Evolutionary conservation across 2,113 vertebrate species (phyloP).

Genomic region (Myxocyprinus asiaticus): DNA sequence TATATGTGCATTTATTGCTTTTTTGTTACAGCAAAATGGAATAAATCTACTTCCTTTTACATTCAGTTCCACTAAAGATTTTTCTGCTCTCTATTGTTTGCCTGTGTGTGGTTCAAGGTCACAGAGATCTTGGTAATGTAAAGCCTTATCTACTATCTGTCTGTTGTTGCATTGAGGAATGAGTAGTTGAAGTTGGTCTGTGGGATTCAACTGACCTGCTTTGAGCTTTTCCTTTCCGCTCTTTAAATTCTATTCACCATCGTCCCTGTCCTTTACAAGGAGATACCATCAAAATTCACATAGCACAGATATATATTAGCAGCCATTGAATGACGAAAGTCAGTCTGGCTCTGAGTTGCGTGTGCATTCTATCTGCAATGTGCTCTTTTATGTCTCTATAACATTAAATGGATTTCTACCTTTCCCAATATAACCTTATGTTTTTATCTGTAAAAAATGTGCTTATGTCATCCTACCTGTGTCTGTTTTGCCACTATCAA

Average conservation of each 20-base stretch:
- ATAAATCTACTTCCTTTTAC: not conserved
- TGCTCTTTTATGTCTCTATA: not conserved
- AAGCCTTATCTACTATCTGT: conserved; percentile 40
- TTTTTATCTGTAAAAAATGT: too few relatives aligned
- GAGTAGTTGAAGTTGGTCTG: conserved; percentile 28
- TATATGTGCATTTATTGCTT: too few relatives aligned
- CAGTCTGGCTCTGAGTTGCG: not conserved
- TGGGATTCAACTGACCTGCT: conserved; percentile 23
- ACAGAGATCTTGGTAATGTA: conserved; percentile 34
- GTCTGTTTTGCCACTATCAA: too few relatives aligned
- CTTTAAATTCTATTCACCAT: conserved; percentile 5
- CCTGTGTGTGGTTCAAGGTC: conserved; percentile 34
- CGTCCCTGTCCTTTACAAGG: conserved; percentile 25
- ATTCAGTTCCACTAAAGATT: conserved; percentile 12
- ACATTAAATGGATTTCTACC: not conserved
- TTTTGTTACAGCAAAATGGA: not conserved
- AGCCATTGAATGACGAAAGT: conserved; percentile 15
- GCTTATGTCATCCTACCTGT: too few relatives aligned
- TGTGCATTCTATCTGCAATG: not conserved
- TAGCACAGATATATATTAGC: conserved; percentile 11
- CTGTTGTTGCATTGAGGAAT: conserved; percentile 27
- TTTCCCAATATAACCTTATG: not conserved
- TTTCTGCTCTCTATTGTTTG: not conserved
- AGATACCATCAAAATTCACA: conserved; percentile 37
- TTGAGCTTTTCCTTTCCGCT: conserved; percentile 13